Evolutionary conservation across 2,797 vertebrate genomes (phyloP), one percentile per base, ranked within the genome.

Genomic region (Caiman crocodilus): DNA sequence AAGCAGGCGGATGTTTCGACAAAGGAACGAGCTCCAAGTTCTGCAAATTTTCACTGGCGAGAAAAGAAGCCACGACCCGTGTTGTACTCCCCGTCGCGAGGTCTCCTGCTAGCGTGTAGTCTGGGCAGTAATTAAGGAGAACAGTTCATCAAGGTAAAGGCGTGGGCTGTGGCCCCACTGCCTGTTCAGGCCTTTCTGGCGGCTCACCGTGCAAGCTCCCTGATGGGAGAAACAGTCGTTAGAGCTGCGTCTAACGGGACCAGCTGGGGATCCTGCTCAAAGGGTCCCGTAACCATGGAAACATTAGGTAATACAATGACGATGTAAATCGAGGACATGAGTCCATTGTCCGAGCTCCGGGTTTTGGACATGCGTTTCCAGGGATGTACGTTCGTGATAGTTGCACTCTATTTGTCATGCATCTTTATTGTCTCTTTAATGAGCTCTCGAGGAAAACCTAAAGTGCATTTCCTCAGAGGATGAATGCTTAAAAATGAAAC

Each of bases 371-470:
- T 82, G 93, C 8, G 92, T 67, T 97, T 89, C 96, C 55, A 71
- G 92, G 90, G 96, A 90, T 0, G 8, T 3, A 71, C 50, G 85
- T 86, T 94, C 95, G 93, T 95, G 93, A 93, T 55, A 16, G 95
- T 20, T 84, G 64, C 94, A 86, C 95, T 95, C 92, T 83, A 93
- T 95, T 97, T 94, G 95, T 94, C 94, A 82, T 7, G 91, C 93
- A 85, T 94, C 90, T 86, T 84, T 67, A 92, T 87, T 97, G 96
- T 94, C 91, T 95, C 90, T 14, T 88, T 88, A 92, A 91, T 63
- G 93, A 96, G 96, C 97, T 95, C 91, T 97, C 97, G 94, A 97
- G 94, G 95, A 91, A 94, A 90, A 56, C 83, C 92, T 96, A 87
- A 96, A 97, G 87, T 93, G 84, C 79, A 26, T 88, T 85, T 88